Evolutionary conservation across 2,797 vertebrate genomes (phyloP).

Genomic region (Aselliscus stoliczkanus): DNA sequence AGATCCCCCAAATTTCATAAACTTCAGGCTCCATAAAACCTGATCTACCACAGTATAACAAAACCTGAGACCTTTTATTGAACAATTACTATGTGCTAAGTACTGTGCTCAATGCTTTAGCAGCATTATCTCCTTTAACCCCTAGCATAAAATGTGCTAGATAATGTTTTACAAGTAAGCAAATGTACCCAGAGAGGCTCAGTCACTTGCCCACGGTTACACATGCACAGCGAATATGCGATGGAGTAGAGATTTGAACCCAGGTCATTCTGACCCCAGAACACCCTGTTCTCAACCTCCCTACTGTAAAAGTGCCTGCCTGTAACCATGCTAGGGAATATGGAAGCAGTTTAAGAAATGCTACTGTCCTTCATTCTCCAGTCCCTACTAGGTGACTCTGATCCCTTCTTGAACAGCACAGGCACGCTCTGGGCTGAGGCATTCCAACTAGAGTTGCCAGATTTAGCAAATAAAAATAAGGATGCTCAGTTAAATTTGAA

Average conservation of each 20-base stretch:
- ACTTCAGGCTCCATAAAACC: not conserved
- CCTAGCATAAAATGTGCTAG: not conserved
- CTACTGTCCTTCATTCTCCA: not conserved
- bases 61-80: not conserved
- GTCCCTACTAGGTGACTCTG: not conserved
- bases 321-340: not conserved
- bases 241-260: not conserved
- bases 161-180: not conserved
- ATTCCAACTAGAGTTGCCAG: not conserved
- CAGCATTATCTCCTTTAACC: not conserved
- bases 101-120: not conserved
- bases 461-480: constrained; percentile 26
- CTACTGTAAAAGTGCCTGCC: not conserved
- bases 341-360: not conserved
- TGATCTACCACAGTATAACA: not conserved
- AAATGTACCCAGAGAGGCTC: not conserved
- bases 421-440: not conserved
- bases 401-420: not conserved
- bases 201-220: not conserved
- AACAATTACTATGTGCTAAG: not conserved
- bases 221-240: not conserved
- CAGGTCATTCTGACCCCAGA: not conserved
- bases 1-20: not conserved
- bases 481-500: constrained; percentile 9
- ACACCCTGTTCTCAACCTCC: not conserved